Evolutionary conservation across 1,140 invertebrate species (phyloP).

Genomic region (Drosophila yakuba): DNA sequence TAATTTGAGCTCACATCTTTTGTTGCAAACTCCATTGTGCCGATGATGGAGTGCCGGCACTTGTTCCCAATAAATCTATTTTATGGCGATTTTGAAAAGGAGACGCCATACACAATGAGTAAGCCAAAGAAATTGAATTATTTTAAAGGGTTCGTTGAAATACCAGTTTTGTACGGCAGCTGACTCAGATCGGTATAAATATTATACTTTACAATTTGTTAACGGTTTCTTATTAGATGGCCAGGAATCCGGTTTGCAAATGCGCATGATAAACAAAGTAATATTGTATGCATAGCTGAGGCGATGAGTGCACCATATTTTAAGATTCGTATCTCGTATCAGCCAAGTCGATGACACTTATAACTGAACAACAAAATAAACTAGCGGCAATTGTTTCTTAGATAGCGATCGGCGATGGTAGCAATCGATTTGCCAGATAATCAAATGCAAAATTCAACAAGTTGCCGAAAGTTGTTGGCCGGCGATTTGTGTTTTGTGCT

Average conservation of each 20-base stretch:
- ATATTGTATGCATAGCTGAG: slow-evolving; percentile 16
- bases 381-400: slow-evolving; percentile 26
- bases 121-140: slow-evolving; percentile 1
- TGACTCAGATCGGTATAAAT: slow-evolving; percentile 27
- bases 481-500: slow-evolving; percentile 42
- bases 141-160: background rate
- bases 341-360: slow-evolving; percentile 64
- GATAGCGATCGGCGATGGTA: slow-evolving; percentile 26
- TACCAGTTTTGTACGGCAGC: slow-evolving; percentile 1
- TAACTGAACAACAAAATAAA: slow-evolving; percentile 35
- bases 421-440: slow-evolving; percentile 45
- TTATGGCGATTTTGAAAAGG: background rate
- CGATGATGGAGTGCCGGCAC: slow-evolving; percentile 49
- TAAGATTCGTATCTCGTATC: slow-evolving; percentile 10
- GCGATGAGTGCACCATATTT: slow-evolving; percentile 43
- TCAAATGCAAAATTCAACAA: slow-evolving; percentile 35
- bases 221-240: slow-evolving; percentile 47
- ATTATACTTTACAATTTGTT: slow-evolving; percentile 58
- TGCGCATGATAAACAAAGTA: slow-evolving; percentile 49
- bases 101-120: background rate
- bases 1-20: slow-evolving; percentile 23
- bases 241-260: slow-evolving; percentile 56
- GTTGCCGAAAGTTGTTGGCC: slow-evolving; percentile 18
- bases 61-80: slow-evolving; percentile 49
- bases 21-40: slow-evolving; percentile 22